Evolutionary conservation across 2,113 vertebrate genomes (phyloP).

Genomic region (Eonycteris spelaea): DNA sequence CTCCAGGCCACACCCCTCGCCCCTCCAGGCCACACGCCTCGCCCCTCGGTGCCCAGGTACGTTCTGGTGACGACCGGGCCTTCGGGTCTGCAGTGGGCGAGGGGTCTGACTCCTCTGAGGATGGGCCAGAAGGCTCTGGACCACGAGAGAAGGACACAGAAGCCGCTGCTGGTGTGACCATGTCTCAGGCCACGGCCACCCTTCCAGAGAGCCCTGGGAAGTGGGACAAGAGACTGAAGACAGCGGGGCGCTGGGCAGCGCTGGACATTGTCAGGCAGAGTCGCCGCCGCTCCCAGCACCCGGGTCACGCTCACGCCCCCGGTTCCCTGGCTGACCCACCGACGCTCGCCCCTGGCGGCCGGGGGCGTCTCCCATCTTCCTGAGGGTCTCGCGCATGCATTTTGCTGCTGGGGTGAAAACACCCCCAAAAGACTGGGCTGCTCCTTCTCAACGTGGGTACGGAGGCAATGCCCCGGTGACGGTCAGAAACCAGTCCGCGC

Average conservation of each 20-base stretch:
- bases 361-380: neutral
- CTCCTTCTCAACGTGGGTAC: neutral
- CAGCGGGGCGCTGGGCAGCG: accelerated
- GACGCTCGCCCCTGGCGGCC: accelerated
- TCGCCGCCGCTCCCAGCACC: accelerated
- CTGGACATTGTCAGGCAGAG: accelerated
- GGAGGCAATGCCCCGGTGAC: accelerated
- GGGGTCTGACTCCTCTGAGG: no score
- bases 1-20: no score
- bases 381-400: accelerated
- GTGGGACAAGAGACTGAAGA: accelerated
- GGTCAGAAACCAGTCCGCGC: accelerated
- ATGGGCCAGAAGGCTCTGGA: neutral
- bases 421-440: neutral
- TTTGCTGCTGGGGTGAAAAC: neutral
- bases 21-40: no score
- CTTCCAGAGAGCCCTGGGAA: neutral
- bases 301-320: accelerated
- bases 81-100: no score
- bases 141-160: accelerated
- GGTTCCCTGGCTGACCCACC: accelerated
- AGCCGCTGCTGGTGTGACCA: accelerated
- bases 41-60: accelerated
- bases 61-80: neutral
- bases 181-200: neutral